These are phyloP conservation scores for Notocelia uddmanniana DNA, from an alignment of 2,888 invertebrate genomes.

Conservation along the genomic window DNA sequence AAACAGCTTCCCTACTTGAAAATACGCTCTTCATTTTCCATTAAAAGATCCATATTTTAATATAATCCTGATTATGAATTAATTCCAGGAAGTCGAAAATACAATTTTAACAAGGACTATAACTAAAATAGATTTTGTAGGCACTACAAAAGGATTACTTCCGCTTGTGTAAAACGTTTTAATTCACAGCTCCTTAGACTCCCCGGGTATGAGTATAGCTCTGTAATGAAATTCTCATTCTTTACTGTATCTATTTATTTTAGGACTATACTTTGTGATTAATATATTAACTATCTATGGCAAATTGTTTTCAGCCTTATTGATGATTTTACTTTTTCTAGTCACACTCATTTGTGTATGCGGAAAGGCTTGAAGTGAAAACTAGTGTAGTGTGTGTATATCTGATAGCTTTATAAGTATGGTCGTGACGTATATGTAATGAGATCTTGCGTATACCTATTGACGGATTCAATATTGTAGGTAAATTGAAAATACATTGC, in stretches of 20 bases:
- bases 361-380: neutral
- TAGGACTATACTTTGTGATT: neutral
- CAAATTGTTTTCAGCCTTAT: neutral
- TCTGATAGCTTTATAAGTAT: neutral
- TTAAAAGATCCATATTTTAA: neutral
- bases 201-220: neutral
- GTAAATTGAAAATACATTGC: constrained; percentile 31
- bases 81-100: neutral
- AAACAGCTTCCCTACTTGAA: neutral
- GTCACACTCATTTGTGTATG: neutral
- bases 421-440: constrained; percentile 53
- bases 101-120: neutral
- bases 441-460: constrained; percentile 42
- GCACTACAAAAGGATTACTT: neutral
- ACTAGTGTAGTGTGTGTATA: neutral
- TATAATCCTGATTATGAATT: constrained; percentile 3
- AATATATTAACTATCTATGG: neutral
- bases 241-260: neutral
- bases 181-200: neutral
- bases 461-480: constrained; percentile 19
- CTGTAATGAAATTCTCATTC: neutral
- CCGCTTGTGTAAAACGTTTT: neutral
- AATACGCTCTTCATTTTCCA: neutral
- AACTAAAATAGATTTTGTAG: neutral
- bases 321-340: too few species aligned